Base-by-base conservation (phyloP, 2,797 vertebrate genomes). In the Enteromius paludinosus region DNA sequence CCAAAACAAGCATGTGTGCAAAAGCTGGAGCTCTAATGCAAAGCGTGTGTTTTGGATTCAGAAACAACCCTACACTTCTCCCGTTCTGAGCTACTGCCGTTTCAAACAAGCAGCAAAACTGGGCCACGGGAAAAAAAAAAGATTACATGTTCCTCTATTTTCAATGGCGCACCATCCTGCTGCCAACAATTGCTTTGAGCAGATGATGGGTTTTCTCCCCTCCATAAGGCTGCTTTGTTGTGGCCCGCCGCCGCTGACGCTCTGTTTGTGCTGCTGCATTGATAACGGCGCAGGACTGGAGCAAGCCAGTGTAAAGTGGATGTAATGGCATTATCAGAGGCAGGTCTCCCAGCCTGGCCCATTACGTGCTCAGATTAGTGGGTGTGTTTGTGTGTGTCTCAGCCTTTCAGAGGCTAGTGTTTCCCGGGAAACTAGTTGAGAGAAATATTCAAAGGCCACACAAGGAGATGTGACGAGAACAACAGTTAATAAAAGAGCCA, bases 251-350 rank as follows among this genome's bases (percentile, higher is more conserved):
- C 79, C 74, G 65, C 79, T 61, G 84, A 84, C 84, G 41, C 82
- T 28, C 87, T 81, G 84, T 79, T 77, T 82, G 83, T 88, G 83
- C 25, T 30, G 54, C 74, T 73, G 25, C 30, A 70, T 80, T 87
- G 86, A 88, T 88, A 88, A 84, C 76, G 30, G 66, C 52, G 62
- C 38, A 87, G 84, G 79, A 83, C 81, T 80, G 43, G 85, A 82
- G 76, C n/a, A 61, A 77, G 84, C 61, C n/a, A 62, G 77, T 86
- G 85, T 65, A 86, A 88, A 92, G 89, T 88, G 89, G 88, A 85
- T 79, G 89, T 93, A 91, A 94, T 92, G 91, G 89, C 90, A 91
- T 91, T 91, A 92, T 92, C 87, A 92, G 87, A 91, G 84, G 74
- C 83, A 74, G 66, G 84, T 87, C 86, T 90, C 64, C 64, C 76